Base-by-base conservation (phyloP, 2,797 vertebrate genomes). In the Aphelocoma californica region DNA sequence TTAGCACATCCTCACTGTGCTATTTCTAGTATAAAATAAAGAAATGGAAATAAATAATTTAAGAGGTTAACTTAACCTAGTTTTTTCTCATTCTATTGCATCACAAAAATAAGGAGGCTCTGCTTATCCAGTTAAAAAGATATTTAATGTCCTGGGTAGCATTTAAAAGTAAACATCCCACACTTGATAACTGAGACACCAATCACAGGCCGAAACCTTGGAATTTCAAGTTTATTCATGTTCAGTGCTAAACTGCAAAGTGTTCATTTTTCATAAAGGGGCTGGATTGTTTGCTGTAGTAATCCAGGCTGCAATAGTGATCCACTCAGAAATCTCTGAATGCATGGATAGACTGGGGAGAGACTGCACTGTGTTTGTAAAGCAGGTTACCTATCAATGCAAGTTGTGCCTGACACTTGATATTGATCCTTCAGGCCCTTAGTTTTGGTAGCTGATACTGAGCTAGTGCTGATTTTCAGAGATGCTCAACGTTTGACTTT, bases 11-110 rank as follows among this genome's bases (percentile, higher is more conserved):
- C 38, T 81, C 26, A 24, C 40, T 70, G 24, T 50, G 47, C 58
- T 94, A 87, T 84, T 96, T 91, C 81, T 61, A 74, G 64, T 54
- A 24, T 80, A 85, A 96, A 93, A 88, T 53, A 81, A 90, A 92
- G 65, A 86, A 67, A 67, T 2, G 14, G 72, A 47, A 93, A 92
- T 84, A 85, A 95, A 89, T 96, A 80, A 93, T 95, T 84, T 64
- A 88, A 75, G 70, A 92, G 26, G 29, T 48, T 72, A 95, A 61
- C 53, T 74, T 73, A 94, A 80, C 83, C 73, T 81, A 93, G 88
- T 86, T 88, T 90, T 77, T 87, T 81, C 47, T 81, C 29, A 25
- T 67, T 83, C 58, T 7, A 8, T 48, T 57, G 56, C 12, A 5
- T 92, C 57, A 70, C 61, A 73, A 70, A 93, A 88, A 44, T 66